Conservation (phyloP, 2,113 vertebrate genomes). For the Pedetes capensis region DNA sequence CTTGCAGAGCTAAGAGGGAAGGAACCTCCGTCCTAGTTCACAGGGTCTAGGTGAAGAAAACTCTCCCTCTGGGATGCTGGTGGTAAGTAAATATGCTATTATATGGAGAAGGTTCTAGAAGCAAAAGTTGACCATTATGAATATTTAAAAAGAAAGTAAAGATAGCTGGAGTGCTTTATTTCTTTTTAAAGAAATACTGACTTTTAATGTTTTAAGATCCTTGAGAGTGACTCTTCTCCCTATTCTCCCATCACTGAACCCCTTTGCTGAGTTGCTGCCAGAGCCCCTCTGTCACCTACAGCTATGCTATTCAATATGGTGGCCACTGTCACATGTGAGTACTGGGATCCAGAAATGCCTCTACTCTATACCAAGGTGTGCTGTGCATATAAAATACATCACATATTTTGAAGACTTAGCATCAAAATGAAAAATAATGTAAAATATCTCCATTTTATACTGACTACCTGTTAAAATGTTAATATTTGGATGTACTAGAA, state of each 20-base stretch:
- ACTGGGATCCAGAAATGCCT: rapidly evolving
- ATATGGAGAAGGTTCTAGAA: not conserved
- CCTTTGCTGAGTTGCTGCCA: not conserved
- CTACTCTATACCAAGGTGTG: not conserved
- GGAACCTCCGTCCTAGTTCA: not conserved
- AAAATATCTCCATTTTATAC: not conserved
- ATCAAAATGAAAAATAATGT: not conserved
- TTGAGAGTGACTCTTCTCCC: not conserved
- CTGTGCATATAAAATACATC: not conserved
- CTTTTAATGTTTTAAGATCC: not conserved
- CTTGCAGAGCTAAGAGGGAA: not conserved
- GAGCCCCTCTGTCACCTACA: not conserved
- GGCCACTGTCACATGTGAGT: rapidly evolving
- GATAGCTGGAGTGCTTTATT: not conserved
- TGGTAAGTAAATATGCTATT: not conserved
- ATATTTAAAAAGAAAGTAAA: not conserved
- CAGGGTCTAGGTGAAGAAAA: not conserved
- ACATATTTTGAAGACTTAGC: not conserved
- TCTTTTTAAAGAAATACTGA: not conserved
- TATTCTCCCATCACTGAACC: not conserved
- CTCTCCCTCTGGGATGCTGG: not conserved
- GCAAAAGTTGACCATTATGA: not conserved
- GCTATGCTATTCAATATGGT: not conserved
- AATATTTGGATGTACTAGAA: not conserved
- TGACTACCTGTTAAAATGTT: not conserved